A percentile compares a stretch with the other conserved stretches of the same genome.
Conservation (phyloP, 2,797 vertebrate genomes). For the Salmo trutta region DNA sequence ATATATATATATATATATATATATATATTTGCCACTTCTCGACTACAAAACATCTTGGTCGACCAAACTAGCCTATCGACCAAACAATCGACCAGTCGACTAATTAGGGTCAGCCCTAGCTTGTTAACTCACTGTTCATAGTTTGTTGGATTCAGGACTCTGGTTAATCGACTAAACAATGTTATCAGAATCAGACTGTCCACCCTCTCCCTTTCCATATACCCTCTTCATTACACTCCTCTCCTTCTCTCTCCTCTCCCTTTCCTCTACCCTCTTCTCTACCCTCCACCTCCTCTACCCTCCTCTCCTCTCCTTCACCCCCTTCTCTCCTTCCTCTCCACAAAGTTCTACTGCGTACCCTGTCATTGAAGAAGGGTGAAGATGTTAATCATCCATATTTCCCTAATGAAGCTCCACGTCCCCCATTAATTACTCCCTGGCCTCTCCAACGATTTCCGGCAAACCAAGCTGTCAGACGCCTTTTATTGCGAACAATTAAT, state of each 20-base stretch:
- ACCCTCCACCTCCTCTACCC: constrained; percentile 4
- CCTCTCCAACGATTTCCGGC: constrained; percentile 69
- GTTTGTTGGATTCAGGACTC: too few relatives aligned
- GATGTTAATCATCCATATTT: constrained; percentile 81
- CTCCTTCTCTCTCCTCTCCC: constrained; percentile 6
- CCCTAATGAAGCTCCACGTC: constrained; percentile 75
- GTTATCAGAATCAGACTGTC: too few relatives aligned
- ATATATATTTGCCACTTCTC: too few relatives aligned
- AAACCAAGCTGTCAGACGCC: constrained; percentile 66
- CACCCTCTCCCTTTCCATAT: background rate
- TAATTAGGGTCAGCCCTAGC: too few relatives aligned
- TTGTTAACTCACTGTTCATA: too few relatives aligned
- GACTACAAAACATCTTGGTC: too few relatives aligned
- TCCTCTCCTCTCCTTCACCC: constrained; percentile 5
- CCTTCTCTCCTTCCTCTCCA: constrained; percentile 23
- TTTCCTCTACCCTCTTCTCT: constrained; percentile 24
- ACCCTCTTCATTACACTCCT: constrained; percentile 24
- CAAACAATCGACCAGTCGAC: too few relatives aligned
- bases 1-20: too few relatives aligned
- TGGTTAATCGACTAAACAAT: too few relatives aligned
- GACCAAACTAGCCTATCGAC: too few relatives aligned
- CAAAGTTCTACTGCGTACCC: constrained; percentile 57
- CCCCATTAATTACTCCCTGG: constrained; percentile 74
- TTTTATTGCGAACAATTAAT: constrained; percentile 80
- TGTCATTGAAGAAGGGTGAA: constrained; percentile 72